phyloP scores from a whole-genome alignment of 2,797 vertebrate genomes.

The Epinephelus malabaricus region DNA sequence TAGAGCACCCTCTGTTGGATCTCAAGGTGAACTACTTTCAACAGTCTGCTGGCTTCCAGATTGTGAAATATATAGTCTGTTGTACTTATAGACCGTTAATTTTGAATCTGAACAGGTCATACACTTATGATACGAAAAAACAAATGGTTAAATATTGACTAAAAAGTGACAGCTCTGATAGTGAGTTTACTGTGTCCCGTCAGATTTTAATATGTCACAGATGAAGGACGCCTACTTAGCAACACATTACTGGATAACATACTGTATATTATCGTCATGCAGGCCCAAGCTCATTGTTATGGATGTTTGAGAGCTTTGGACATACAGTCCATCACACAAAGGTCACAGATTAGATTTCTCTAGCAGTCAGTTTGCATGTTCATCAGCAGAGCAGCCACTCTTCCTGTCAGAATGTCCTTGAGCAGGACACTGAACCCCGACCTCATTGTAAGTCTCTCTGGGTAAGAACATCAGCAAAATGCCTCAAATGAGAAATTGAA shows the following conservation, averaged over 20 bases:
- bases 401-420: constrained; percentile 33
- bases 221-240: no score
- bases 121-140: no score
- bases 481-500: constrained; percentile 15
- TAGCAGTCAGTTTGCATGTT: constrained; percentile 14
- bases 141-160: no score
- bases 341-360: constrained; percentile 21
- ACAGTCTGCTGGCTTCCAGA: no score
- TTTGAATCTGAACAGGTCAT: no score
- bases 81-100: no score
- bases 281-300: constrained; percentile 2
- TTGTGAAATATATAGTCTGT: no score
- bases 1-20: no score
- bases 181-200: no score
- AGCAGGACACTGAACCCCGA: constrained; percentile 3
- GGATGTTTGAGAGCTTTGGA: background rate
- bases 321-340: background rate
- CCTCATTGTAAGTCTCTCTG: constrained; percentile 27
- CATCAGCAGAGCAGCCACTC: background rate
- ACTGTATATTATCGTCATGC: background rate
- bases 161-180: no score
- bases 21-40: no score
- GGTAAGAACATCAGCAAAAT: constrained; percentile 27
- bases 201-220: no score
- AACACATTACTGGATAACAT: background rate